Evolutionary conservation across 1,140 invertebrate genomes (phyloP).

Genomic region (Dryas iulia): DNA sequence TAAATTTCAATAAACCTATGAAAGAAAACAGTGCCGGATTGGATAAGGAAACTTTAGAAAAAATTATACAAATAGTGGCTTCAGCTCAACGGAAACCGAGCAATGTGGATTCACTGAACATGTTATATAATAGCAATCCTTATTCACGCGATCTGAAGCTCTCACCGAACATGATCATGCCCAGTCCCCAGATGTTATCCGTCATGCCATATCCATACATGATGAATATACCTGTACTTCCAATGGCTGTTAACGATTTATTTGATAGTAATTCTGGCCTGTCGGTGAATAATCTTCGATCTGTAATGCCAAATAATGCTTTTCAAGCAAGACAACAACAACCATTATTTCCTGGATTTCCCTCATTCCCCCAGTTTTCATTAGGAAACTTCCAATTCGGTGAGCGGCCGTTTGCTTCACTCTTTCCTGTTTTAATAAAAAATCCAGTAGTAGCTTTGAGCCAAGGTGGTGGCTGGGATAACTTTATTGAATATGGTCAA

Average conservation of each 20-base stretch:
- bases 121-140: not conserved
- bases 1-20: constrained; percentile 44
- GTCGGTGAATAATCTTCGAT: constrained; percentile 34
- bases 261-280: not conserved
- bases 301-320: constrained; percentile 22
- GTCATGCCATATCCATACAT: constrained; percentile 47
- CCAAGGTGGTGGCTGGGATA: constrained; percentile 74
- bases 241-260: constrained; percentile 39
- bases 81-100: constrained; percentile 39
- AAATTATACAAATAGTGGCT: constrained; percentile 63
- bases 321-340: constrained; percentile 52
- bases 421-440: constrained; percentile 81
- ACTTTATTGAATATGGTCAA: constrained; percentile 82
- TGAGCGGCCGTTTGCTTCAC: constrained; percentile 67
- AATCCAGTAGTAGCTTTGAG: constrained; percentile 78
- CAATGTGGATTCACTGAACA: not conserved
- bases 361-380: constrained; percentile 40
- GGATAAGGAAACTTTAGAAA: constrained; percentile 52
- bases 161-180: constrained; percentile 31
- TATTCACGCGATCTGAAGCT: constrained; percentile 37
- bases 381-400: constrained; percentile 52
- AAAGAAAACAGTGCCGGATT: constrained; percentile 41
- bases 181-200: constrained; percentile 15
- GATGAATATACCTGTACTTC: constrained; percentile 55
- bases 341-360: constrained; percentile 33